Base-by-base conservation (phyloP, 2,888 invertebrate genomes). In the Cerastoderma edule region DNA sequence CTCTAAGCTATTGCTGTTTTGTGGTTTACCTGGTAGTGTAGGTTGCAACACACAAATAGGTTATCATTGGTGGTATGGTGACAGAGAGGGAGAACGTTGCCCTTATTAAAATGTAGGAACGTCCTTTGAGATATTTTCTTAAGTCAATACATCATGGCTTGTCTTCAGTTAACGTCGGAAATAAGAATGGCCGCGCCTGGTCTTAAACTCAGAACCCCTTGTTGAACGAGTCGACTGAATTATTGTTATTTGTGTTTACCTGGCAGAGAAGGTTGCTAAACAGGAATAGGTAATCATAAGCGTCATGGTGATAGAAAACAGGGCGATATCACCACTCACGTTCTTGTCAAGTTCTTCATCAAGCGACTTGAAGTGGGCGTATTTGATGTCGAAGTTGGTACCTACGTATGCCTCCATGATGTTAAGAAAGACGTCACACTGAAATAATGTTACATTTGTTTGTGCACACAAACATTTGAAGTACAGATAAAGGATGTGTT, bases 11-110 rank as follows among this genome's bases (percentile, higher is more conserved):
- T 19, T 16, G n/a, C 2, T 39, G 39, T 46, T n/a, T 46, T 5
- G 5, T 46, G 46, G n/a, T 32, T 50, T 28, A 67, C 73, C 75
- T 70, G 6, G 72, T 44, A 22, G 74, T 65, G 19, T 68, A 32
- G 0, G 76, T 80, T 3, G 80, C 75, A 2, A 76, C 24, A 46
- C 73, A 80, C 1, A 82, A 74, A 53, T 82, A 82, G 6, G 74
- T 72, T 16, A 84, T 84, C n/a, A n/a, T n/a, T 22, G 82, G 64
- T 10, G 69, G 60, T 30, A 84, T 75, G 27, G 84, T 84, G n/a
- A 78, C 54, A 8, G 76, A 75, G 33, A 80, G n/a, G n/a, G n/a
- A n/a, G n/a, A n/a, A n/a, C n/a, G n/a, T n/a, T n/a, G n/a, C n/a
- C n/a, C n/a, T n/a, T n/a, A n/a, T n/a, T n/a, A n/a, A n/a, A n/a